These are phyloP conservation scores for Drosophila erecta DNA, from an alignment of 1,140 invertebrate genomes.

Conservation along the genomic window DNA sequence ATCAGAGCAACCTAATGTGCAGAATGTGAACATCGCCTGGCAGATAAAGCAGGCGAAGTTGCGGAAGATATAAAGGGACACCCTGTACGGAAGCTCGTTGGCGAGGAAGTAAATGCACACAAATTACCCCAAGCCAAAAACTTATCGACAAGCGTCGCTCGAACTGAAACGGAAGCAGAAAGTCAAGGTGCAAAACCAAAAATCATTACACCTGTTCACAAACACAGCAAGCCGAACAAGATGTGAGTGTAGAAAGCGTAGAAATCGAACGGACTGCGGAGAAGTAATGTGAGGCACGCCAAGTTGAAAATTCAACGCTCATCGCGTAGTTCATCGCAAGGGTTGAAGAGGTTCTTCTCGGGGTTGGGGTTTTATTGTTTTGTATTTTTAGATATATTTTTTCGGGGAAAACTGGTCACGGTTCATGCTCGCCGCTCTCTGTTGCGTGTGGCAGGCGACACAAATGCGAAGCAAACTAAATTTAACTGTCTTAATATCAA, in stretches of 20 bases:
- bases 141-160: slow-evolving; percentile 57
- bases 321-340: slow-evolving; percentile 53
- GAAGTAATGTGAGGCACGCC: slow-evolving; percentile 20
- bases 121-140: slow-evolving; percentile 60
- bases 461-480: slow-evolving; percentile 55
- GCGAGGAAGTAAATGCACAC: slow-evolving; percentile 58
- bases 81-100: slow-evolving; percentile 47
- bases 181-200: slow-evolving; percentile 78
- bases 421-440: slow-evolving; percentile 40
- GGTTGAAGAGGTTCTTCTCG: slow-evolving; percentile 42
- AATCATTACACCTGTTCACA: slow-evolving; percentile 79
- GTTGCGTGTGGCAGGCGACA: slow-evolving; percentile 74
- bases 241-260: slow-evolving; percentile 79
- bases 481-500: slow-evolving; percentile 42
- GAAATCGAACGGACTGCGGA: slow-evolving; percentile 50
- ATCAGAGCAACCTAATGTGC: slow-evolving; percentile 20
- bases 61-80: slow-evolving; percentile 24
- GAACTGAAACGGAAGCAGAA: slow-evolving; percentile 71
- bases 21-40: slow-evolving; percentile 6
- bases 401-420: slow-evolving; percentile 62
- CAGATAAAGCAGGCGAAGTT: slow-evolving; percentile 19
- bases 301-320: slow-evolving; percentile 51
- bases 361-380: slow-evolving; percentile 2
- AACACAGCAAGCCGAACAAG: slow-evolving; percentile 14
- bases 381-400: slow-evolving; percentile 4